Base-by-base conservation (phyloP, 35 echinoderm and acorn worm species). In the Holothuria glaberrima region DNA sequence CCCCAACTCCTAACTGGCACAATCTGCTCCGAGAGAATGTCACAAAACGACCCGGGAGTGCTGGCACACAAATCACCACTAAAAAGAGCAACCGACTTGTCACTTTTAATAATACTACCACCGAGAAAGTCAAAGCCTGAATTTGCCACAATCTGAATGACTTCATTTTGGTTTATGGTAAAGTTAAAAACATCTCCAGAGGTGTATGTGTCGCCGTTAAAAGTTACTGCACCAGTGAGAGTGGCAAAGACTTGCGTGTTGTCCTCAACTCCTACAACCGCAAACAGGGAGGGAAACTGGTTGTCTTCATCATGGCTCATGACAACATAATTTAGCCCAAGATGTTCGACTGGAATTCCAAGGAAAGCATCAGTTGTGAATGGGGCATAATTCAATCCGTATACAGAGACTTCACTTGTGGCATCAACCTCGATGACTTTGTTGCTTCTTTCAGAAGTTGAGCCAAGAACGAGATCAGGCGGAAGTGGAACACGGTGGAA, bases 291-390 rank as follows among this genome's bases (percentile, higher is more conserved):
- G 7, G 36, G 36, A 41, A 4, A 41, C 36, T 41, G 2, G 36
- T 41, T 41, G 3, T 9, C 25, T 34, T 14, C 28, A 22, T 32
- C 17, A 29, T 12, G 4, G 2, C 18, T 22, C 20, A 9, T 6
- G 2, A 18, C 16, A 27, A 93, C 68, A 30, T 94, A 94, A 26
- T 71, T 48, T 32, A 86, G 24, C 18, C 92, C 92, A 48, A 94
- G 74, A 30, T 77, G 57, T 27, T 64, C 73, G 20, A 56, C 67
- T 0, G 92, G 92, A 32, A 90, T 94, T 9, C 46, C 87, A 57
- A 94, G 78, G 58, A 94, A 94, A 62, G 87, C 88, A 86, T 94
- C 92, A 4, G 92, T 85, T 56, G 92, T 76, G 56, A 28, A 90
- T 63, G 58, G 4, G 20, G 16, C 26, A n/a, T 76, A 85, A 45